Conservation (phyloP, 2,113 vertebrate genomes). For the Nerophis ophidion region DNA sequence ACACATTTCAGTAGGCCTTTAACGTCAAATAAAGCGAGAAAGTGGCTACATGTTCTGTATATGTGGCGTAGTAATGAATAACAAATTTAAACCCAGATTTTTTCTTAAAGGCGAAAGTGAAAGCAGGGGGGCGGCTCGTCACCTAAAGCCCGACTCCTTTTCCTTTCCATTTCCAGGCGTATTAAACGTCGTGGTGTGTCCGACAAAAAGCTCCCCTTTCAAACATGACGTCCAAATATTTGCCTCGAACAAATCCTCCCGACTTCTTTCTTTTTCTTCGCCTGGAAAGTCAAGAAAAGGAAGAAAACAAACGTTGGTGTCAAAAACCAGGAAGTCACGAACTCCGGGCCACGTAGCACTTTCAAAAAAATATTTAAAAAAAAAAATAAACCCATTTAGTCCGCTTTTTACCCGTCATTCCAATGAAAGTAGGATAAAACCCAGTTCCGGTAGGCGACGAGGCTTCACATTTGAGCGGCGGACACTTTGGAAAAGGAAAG, state of each 20-base stretch:
- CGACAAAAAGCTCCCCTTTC: constrained; percentile 2
- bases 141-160: constrained; percentile 47
- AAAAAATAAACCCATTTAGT: not conserved
- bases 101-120: not conserved
- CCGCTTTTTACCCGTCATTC: too few species aligned
- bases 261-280: not conserved
- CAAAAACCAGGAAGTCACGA: constrained; percentile 60
- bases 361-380: not conserved
- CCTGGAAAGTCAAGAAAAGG: not conserved
- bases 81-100: not conserved
- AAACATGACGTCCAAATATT: constrained; percentile 11
- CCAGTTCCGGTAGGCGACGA: too few species aligned
- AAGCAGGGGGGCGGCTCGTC: constrained; percentile 21
- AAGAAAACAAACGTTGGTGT: not conserved
- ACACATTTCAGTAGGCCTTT: too few species aligned
- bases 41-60: not conserved
- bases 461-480: too few species aligned
- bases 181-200: constrained; percentile 27
- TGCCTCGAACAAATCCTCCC: not conserved
- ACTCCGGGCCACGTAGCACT: constrained; percentile 1
- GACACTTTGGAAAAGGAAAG: constrained; percentile 54
- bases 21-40: not conserved
- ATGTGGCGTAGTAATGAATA: not conserved
- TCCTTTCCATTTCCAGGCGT: constrained; percentile 59
- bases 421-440: too few species aligned